Evolutionary conservation across 2,888 invertebrate species (phyloP).

Genomic region (Amphiduros pacificus): DNA sequence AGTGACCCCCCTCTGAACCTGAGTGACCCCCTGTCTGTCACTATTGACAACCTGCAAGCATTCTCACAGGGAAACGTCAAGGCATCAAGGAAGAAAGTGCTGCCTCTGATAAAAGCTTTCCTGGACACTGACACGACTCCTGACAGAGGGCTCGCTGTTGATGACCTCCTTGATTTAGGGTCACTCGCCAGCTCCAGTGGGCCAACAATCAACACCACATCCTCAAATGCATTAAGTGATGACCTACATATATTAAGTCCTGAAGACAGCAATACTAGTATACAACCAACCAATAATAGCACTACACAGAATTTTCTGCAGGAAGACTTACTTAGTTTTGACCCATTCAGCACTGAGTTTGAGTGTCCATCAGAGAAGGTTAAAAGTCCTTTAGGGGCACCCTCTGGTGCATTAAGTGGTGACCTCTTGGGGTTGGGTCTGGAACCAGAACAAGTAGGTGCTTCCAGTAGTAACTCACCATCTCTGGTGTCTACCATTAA

Average conservation of each 20-base stretch:
- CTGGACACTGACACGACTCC: background rate
- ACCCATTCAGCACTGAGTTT: too few relatives aligned
- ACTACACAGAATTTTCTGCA: background rate
- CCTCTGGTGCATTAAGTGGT: too few relatives aligned
- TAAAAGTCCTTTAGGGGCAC: too few relatives aligned
- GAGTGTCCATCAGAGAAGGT: too few relatives aligned
- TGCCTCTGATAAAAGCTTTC: slow-evolving; percentile 42
- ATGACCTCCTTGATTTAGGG: background rate
- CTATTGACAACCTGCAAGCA: slow-evolving; percentile 30
- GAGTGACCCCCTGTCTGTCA: slow-evolving; percentile 30
- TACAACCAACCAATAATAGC: background rate
- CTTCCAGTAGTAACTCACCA: too few relatives aligned
- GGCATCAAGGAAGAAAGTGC: slow-evolving; percentile 52
- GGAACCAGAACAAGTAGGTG: too few relatives aligned
- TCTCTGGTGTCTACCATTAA: background rate
- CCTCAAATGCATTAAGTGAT: background rate
- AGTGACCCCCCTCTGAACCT: slow-evolving; percentile 40
- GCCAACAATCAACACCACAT: too few relatives aligned
- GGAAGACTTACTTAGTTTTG: background rate
- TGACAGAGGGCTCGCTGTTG: background rate
- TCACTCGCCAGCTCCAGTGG: background rate
- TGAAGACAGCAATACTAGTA: background rate
- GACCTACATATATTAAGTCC: background rate
- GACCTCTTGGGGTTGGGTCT: too few relatives aligned
- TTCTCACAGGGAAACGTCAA: slow-evolving; percentile 50